phyloP scores from a whole-genome alignment of 1,140 invertebrate species.

The Acarapis woodi region DNA sequence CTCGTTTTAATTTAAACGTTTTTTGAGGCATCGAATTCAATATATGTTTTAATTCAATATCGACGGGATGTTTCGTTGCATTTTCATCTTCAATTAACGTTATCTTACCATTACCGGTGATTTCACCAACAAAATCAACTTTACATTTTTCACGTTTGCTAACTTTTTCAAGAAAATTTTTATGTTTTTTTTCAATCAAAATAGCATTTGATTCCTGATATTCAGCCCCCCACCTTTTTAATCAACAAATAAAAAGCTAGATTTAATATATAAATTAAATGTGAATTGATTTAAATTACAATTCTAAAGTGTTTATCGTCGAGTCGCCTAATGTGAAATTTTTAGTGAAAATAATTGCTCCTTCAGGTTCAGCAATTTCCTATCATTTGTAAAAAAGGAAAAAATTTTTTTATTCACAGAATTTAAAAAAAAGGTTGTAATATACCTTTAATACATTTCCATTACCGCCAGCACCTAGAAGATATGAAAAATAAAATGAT shows the following conservation, averaged over 20 bases:
- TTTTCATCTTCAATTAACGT: conserved; percentile 10
- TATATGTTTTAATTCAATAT: conserved; percentile 61
- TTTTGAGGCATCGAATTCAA: conserved; percentile 60
- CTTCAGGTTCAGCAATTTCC: conserved; percentile 76
- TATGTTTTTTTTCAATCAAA: conserved; percentile 33
- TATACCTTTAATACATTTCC: conserved; percentile 90
- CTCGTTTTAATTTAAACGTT: conserved; percentile 18
- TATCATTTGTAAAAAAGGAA: too few species aligned
- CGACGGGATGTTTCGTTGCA: conserved; percentile 29
- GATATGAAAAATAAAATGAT: too few species aligned
- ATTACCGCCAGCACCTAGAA: conserved; percentile 89
- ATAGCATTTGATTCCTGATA: conserved; percentile 90
- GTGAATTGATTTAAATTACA: too few species aligned
- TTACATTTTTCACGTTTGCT: conserved; percentile 62
- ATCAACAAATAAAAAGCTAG: too few species aligned
- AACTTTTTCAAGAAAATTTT: conserved; percentile 34
- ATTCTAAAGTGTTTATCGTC: conserved; percentile 61
- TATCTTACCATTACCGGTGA: conserved; percentile 55
- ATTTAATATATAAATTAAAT: too few species aligned
- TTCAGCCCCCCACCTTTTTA: conserved; percentile 97
- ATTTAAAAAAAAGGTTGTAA: too few species aligned
- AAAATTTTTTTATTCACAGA: too few species aligned
- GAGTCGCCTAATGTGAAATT: conserved; percentile 75
- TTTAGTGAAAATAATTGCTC: conserved; percentile 61
- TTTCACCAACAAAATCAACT: conserved; percentile 65